Conservation (phyloP, 1,140 invertebrate genomes). For the Drosophila trapezifrons region DNA sequence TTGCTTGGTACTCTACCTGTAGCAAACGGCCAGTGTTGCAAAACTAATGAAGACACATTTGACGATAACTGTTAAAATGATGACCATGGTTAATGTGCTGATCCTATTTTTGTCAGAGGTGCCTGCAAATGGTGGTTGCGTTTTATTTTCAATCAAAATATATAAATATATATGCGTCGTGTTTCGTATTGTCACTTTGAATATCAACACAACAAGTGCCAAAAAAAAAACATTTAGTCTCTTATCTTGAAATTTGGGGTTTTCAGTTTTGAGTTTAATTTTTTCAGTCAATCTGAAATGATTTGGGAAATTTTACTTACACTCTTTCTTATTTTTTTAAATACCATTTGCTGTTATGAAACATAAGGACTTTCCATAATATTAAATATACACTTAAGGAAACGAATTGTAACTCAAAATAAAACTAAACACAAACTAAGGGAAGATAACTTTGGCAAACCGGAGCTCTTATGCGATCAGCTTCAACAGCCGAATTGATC, state of each 20-base stretch:
- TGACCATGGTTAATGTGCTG: slow-evolving; percentile 94
- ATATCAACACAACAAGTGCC: slow-evolving; percentile 8
- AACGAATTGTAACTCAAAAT: background rate
- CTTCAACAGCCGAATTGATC: too few relatives aligned
- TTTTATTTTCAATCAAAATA: slow-evolving; percentile 60
- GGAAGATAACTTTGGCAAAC: background rate
- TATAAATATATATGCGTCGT: slow-evolving; percentile 40
- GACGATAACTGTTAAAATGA: slow-evolving; percentile 95
- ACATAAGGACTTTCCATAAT: background rate
- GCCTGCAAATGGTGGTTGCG: slow-evolving; percentile 87
- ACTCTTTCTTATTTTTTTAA: background rate
- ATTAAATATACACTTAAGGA: background rate
- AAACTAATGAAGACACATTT: slow-evolving; percentile 97
- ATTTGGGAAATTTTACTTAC: slow-evolving; percentile 5
- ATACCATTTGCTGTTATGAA: background rate
- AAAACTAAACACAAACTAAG: background rate
- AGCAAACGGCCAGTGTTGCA: slow-evolving; percentile 96
- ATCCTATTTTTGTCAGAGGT: slow-evolving; percentile 90
- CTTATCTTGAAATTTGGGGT: background rate
- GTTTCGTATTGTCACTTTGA: slow-evolving; percentile 25
- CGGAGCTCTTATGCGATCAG: too few relatives aligned
- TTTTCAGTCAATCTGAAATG: background rate
- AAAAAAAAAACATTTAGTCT: slow-evolving; percentile 11
- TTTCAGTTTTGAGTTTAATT: background rate
- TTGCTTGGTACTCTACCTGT: slow-evolving; percentile 91